Base-by-base conservation (phyloP, 92 coral and sea anemone genomes). In the Muricea muricata region DNA sequence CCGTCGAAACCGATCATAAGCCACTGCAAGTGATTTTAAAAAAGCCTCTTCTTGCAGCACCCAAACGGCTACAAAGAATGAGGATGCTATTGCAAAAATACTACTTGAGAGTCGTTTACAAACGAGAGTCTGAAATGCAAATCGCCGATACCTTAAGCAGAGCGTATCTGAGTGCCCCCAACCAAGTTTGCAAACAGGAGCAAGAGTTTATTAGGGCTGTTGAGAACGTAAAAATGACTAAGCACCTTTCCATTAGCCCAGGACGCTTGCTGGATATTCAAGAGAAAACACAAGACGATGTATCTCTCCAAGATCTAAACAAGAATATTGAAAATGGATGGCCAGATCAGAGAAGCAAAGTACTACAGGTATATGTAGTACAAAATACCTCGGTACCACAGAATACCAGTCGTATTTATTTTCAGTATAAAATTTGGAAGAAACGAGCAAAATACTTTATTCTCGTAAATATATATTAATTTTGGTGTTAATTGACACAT, bases 61-160 rank as follows among this genome's bases (percentile, higher is more conserved):
- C 85, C 21, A 72, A 86, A 40, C 65, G 85, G 11, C 30, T 86
- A 35, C 79, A 86, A 61, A 17, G 81, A 37, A 86, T 86, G 89
- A 58, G 66, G 35, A 42, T 85, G 28, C 54, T n/a, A 82, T 72
- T 86, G 12, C 85, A 86, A 40, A 78, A 32, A 52, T 86, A 86
- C 61, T 21, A 57, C 31, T 57, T 57, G 29, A 57, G 25, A 57
- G 65, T 57, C 11, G 65, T 20, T 30, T 57, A 57, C 65, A 57
- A 70, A 30, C 77, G 77, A 28, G 54, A 55, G 48, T 37, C 54
- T 17, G 54, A 70, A 30, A 37, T 70, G 77, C 40, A 70, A n/a
- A 70, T 70, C 26, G 77, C 77, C 28, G 77, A 70, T 23, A 70
- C 77, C 54, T 45, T 70, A 15, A 70, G 77, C 28, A 70, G 77